Conservation (phyloP, 2,113 vertebrate genomes). For the Agapornis roseicollis region DNA sequence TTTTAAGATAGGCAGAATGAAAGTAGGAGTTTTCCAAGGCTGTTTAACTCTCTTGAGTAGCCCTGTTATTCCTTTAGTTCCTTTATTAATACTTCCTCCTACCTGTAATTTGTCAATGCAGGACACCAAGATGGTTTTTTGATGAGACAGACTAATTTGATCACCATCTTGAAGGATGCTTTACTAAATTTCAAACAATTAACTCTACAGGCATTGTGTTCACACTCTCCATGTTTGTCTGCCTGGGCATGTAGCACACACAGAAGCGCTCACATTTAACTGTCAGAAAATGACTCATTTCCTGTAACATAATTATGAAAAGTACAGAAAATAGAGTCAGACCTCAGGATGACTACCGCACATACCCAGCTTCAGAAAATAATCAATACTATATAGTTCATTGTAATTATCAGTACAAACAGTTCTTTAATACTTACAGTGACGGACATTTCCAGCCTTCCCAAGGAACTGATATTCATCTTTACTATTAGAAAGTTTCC, state of each 20-base stretch:
- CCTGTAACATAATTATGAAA: not conserved
- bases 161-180: not conserved
- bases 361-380: not conserved
- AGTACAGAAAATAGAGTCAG: not conserved
- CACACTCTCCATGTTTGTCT: not conserved
- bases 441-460: not conserved
- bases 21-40: not conserved
- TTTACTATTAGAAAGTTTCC: not conserved
- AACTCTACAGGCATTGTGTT: not conserved
- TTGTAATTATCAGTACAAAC: not conserved
- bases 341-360: not conserved
- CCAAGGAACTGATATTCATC: not conserved
- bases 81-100: not conserved
- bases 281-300: not conserved
- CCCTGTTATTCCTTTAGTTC: not conserved
- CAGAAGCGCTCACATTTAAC: not conserved
- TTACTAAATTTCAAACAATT: not conserved
- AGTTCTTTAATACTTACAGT: not conserved
- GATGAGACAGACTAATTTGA: not conserved
- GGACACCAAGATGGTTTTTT: not conserved
- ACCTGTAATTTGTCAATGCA: not conserved
- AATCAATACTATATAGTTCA: not conserved
- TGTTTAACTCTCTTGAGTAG: not conserved
- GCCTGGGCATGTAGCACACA: not conserved
- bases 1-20: not conserved